Evolutionary conservation across 1,140 invertebrate genomes (phyloP).

Genomic region (Hydropsyche tenuis): DNA sequence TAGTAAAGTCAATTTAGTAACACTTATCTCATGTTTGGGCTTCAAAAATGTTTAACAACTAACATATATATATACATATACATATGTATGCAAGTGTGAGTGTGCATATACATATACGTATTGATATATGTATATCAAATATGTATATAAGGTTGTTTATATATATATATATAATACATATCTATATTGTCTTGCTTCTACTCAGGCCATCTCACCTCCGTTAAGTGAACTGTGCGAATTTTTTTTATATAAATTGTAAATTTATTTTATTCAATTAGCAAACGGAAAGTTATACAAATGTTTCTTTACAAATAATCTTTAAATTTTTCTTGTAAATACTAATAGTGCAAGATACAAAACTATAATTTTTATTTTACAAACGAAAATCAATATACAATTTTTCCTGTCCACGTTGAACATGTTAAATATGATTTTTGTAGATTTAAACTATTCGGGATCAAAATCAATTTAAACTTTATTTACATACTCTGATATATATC

Average conservation of each 20-base stretch:
- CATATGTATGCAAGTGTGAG: conserved; percentile 12
- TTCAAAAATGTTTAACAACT: conserved; percentile 41
- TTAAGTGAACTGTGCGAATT: conserved; percentile 46
- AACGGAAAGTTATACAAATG: no score
- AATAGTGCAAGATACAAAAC: conserved; percentile 30
- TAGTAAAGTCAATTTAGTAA: conserved; percentile 28
- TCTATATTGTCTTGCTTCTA: conserved; percentile 50
- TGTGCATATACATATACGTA: conserved; percentile 19
- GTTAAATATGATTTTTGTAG: conserved; percentile 2
- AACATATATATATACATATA: conserved; percentile 44
- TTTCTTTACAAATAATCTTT: background rate
- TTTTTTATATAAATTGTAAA: conserved; percentile 23
- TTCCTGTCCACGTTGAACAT: background rate
- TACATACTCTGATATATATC: no score
- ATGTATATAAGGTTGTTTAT: conserved; percentile 31
- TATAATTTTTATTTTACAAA: conserved; percentile 35
- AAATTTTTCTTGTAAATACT: conserved; percentile 13
- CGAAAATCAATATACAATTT: conserved; percentile 25
- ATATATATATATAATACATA: conserved; percentile 41
- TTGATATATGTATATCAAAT: conserved; percentile 13
- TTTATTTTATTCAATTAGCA: background rate
- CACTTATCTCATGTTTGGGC: conserved; percentile 18
- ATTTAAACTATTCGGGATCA: background rate
- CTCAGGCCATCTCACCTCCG: conserved; percentile 39
- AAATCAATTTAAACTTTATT: no score